A percentile compares a stretch with the other conserved stretches of the same genome.
phyloP scores from a whole-genome alignment of 2,888 invertebrate species.

The Liopterus haemorrhoidalis region DNA sequence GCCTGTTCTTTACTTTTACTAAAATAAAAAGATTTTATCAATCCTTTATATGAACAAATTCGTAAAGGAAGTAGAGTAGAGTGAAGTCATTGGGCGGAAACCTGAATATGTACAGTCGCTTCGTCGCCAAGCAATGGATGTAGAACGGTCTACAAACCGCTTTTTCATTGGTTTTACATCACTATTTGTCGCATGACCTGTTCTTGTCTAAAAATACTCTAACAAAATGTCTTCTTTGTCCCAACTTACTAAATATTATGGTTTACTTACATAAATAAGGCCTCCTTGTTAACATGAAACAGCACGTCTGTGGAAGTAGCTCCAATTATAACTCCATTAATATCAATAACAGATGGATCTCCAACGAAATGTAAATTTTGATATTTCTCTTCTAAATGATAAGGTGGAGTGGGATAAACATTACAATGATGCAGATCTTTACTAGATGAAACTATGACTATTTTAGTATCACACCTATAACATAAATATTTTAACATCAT shows the following conservation, averaged over 20 bases:
- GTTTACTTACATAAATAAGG: conserved; percentile 60
- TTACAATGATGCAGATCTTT: conserved; percentile 73
- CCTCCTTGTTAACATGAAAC: conserved; percentile 75
- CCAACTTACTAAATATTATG: too few relatives aligned
- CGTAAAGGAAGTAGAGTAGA: conserved; percentile 7
- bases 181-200: too few relatives aligned
- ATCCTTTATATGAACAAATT: too few relatives aligned
- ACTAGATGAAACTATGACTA: conserved; percentile 66
- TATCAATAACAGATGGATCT: conserved; percentile 73
- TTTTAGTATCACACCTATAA: too few relatives aligned
- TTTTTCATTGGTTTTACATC: too few relatives aligned
- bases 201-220: too few relatives aligned
- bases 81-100: too few relatives aligned
- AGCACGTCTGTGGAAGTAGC: conserved; percentile 77
- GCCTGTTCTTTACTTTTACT: too few relatives aligned
- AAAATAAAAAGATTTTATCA: too few relatives aligned
- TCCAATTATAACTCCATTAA: conserved; percentile 72
- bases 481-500: conserved; percentile 6
- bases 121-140: too few relatives aligned
- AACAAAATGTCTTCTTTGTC: too few relatives aligned
- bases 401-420: conserved; percentile 81
- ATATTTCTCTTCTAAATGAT: conserved; percentile 51
- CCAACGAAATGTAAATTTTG: conserved; percentile 63
- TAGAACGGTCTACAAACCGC: not conserved
- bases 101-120: too few relatives aligned